These are phyloP conservation scores for Arremon aurantiirostris DNA, from an alignment of 2,797 vertebrate genomes.

Conservation along the genomic window DNA sequence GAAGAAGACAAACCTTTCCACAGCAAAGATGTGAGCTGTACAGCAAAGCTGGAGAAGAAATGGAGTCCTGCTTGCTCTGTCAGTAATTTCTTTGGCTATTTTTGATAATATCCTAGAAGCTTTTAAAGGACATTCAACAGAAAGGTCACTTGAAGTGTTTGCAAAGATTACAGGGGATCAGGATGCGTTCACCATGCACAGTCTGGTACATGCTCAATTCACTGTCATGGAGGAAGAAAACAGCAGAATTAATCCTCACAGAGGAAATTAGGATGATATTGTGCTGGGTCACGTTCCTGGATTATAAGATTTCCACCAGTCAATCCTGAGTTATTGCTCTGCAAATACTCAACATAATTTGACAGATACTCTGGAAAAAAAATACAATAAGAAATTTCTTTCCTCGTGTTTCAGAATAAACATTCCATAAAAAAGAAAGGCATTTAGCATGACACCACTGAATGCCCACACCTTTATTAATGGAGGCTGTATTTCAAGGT, in stretches of 20 bases:
- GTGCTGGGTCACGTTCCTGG: slow-evolving; percentile 80
- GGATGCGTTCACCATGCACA: slow-evolving; percentile 68
- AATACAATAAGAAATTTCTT: slow-evolving; percentile 37
- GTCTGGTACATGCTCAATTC: slow-evolving; percentile 70
- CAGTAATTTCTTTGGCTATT: slow-evolving; percentile 19
- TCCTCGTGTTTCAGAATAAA: slow-evolving; percentile 36
- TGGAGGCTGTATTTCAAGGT: background rate
- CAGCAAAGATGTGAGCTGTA: background rate
- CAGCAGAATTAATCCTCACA: slow-evolving; percentile 74
- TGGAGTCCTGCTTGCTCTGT: background rate
- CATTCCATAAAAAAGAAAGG: slow-evolving; percentile 4
- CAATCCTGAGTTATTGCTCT: slow-evolving; percentile 70
- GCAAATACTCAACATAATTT: slow-evolving; percentile 74
- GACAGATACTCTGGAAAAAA: slow-evolving; percentile 24
- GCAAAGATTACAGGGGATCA: slow-evolving; percentile 72
- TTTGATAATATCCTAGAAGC: slow-evolving; percentile 48
- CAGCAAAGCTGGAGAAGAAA: background rate
- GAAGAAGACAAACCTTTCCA: background rate
- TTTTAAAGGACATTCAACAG: slow-evolving; percentile 69
- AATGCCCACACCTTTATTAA: background rate
- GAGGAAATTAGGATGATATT: slow-evolving; percentile 76
- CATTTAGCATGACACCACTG: background rate
- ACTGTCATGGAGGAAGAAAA: slow-evolving; percentile 68
- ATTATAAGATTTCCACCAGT: slow-evolving; percentile 78
- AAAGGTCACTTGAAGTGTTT: slow-evolving; percentile 72